phyloP scores from a whole-genome alignment of 1,140 invertebrate genomes.

The Aphis craccivora region DNA sequence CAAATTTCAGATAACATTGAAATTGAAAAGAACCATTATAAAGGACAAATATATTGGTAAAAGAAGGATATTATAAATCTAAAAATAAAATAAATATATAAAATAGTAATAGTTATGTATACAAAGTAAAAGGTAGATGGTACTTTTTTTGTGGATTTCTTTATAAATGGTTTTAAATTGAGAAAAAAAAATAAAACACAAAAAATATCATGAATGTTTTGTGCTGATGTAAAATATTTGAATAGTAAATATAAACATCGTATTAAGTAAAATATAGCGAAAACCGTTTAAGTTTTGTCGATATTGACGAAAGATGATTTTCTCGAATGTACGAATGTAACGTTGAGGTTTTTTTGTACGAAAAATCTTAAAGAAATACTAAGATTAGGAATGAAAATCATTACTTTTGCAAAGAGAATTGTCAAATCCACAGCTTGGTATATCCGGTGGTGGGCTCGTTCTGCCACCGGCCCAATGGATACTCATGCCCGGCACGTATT shows the following conservation, averaged over 20 bases:
- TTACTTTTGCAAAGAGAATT: conserved; percentile 78
- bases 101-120: neutral
- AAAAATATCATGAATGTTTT: neutral
- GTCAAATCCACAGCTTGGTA: conserved; percentile 91
- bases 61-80: neutral
- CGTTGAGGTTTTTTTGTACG: neutral
- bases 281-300: neutral
- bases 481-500: conserved; percentile 72
- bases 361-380: neutral
- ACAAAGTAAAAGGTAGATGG: neutral
- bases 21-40: neutral
- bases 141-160: conserved; percentile 3
- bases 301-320: no score
- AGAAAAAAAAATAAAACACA: neutral
- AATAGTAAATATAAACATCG: neutral
- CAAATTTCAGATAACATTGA: neutral
- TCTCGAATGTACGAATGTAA: neutral
- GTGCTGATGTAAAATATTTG: neutral
- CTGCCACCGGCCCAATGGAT: conserved; percentile 90
- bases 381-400: conserved; percentile 55
- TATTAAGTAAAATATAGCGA: neutral
- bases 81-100: neutral
- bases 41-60: neutral
- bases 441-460: conserved; percentile 78
- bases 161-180: neutral